Evolutionary conservation across 2,797 vertebrate species (phyloP).

Genomic region (Poecilia gillii): DNA sequence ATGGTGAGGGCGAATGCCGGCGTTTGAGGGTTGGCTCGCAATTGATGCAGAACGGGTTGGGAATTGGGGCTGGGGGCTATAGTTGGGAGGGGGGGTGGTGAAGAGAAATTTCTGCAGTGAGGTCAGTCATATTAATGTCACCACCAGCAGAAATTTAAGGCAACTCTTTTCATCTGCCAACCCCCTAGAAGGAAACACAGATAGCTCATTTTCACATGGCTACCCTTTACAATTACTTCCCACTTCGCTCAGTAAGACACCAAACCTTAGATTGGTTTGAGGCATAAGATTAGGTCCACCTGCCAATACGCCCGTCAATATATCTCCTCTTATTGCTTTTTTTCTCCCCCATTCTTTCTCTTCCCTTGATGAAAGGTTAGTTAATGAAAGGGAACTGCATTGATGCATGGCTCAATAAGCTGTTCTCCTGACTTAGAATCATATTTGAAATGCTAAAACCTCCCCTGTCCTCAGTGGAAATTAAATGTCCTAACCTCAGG

Average conservation of each 20-base stretch:
- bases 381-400: conserved; percentile 73
- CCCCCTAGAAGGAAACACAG: conserved; percentile 55
- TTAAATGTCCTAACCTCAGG: conserved; percentile 56
- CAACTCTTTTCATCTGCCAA: conserved; percentile 50
- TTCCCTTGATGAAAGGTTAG: conserved; percentile 59
- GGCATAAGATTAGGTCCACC: conserved; percentile 61
- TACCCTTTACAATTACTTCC: conserved; percentile 69
- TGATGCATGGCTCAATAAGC: conserved; percentile 67
- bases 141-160: conserved; percentile 59
- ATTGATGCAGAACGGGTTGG: conserved; percentile 66
- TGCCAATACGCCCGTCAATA: conserved; percentile 72
- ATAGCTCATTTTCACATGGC: conserved; percentile 63
- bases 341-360: conserved; percentile 32
- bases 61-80: conserved; percentile 55
- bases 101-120: conserved; percentile 53
- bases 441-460: conserved; percentile 62
- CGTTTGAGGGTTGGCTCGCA: conserved; percentile 53
- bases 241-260: conserved; percentile 53
- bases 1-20: conserved; percentile 38
- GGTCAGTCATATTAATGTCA: conserved; percentile 76
- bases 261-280: conserved; percentile 48
- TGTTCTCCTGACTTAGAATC: conserved; percentile 47
- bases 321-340: conserved; percentile 61
- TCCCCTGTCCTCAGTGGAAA: conserved; percentile 50
- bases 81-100: conserved; percentile 16